Conservation (phyloP, 1,140 invertebrate genomes). For the Procambarus clarkii region DNA sequence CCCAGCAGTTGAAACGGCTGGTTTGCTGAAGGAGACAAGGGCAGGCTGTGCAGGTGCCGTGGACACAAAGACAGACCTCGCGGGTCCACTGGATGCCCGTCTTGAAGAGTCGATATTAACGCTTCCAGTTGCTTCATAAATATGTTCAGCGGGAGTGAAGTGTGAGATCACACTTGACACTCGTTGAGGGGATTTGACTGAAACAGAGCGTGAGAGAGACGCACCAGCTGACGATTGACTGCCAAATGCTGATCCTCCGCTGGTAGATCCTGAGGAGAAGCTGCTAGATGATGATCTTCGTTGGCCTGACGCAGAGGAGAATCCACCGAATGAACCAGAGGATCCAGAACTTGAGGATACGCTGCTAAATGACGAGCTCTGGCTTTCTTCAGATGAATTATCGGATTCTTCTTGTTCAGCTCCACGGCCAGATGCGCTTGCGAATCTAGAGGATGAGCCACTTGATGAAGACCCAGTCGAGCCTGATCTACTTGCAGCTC, state of each 20-base stretch:
- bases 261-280: neutral
- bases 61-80: no score
- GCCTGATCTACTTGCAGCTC: constrained; percentile 3
- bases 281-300: neutral
- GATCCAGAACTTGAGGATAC: neutral
- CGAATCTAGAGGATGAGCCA: neutral
- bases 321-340: constrained; percentile 4
- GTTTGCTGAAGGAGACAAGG: no score
- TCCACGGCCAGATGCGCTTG: neutral
- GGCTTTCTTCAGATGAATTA: no score
- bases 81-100: no score
- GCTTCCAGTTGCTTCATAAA: constrained; percentile 62
- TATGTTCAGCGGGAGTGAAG: constrained; percentile 65
- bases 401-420: no score
- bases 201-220: constrained; percentile 47
- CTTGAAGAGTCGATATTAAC: no score
- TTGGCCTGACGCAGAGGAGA: neutral
- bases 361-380: neutral
- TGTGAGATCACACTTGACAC: constrained; percentile 58
- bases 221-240: neutral
- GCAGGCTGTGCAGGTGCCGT: no score
- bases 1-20: neutral
- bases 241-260: neutral
- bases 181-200: constrained; percentile 56
- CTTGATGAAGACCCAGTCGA: neutral